A percentile compares a stretch with the other conserved stretches of the same genome.
These are phyloP conservation scores for Andrena hattorfiana DNA, from an alignment of 2,888 invertebrate species.

Conservation along the genomic window DNA sequence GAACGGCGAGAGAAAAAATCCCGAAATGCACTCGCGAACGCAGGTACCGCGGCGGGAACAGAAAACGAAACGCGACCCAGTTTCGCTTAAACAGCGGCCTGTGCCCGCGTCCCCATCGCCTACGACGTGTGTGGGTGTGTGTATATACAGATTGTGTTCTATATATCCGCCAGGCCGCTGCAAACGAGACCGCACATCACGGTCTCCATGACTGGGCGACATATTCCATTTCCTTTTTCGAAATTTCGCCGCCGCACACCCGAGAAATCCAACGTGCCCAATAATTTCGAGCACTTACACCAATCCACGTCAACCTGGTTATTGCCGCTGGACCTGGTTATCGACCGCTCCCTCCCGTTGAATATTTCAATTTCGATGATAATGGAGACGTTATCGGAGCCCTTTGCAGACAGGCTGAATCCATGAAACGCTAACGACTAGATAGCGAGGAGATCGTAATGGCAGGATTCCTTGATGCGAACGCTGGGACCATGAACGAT, in stretches of 20 bases:
- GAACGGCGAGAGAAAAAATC: not conserved
- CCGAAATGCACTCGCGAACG: constrained; percentile 29
- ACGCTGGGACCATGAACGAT: no score
- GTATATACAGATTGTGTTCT: constrained; percentile 13
- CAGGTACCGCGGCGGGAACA: constrained; percentile 28
- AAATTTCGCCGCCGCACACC: constrained; percentile 25
- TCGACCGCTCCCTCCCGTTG: not conserved
- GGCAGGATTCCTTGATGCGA: no score
- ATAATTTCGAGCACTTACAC: constrained; percentile 15
- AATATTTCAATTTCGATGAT: not conserved
- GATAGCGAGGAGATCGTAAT: no score
- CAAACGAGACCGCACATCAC: constrained; percentile 50
- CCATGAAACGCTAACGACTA: no score
- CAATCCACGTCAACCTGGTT: not conserved
- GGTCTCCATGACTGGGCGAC: constrained; percentile 35
- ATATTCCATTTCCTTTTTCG: constrained; percentile 47
- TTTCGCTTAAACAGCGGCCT: constrained; percentile 48
- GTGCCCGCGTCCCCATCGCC: not conserved
- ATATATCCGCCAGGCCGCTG: constrained; percentile 12
- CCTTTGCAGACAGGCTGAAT: not conserved
- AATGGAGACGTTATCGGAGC: not conserved
- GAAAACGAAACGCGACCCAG: constrained; percentile 68
- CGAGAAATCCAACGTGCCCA: constrained; percentile 12
- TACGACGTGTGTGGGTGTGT: not conserved
- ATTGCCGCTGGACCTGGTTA: not conserved